These are phyloP conservation scores for Temnothorax longispinosus DNA, from an alignment of 1,140 invertebrate genomes.

Conservation along the genomic window DNA sequence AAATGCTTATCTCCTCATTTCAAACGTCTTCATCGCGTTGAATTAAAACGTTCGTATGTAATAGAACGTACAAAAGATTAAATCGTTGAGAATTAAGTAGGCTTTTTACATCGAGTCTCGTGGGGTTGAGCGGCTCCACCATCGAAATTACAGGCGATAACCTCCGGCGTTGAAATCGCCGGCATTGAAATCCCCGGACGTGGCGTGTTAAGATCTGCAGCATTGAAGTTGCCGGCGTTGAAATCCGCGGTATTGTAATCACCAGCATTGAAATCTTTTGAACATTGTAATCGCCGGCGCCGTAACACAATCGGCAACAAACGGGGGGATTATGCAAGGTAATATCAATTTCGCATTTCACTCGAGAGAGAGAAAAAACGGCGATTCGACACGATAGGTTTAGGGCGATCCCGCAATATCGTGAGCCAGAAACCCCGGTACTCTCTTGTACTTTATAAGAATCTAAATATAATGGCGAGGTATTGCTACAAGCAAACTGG, in stretches of 20 bases:
- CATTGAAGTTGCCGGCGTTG: constrained; percentile 28
- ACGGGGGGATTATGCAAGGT: neutral
- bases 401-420: neutral
- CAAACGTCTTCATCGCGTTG: constrained; percentile 1
- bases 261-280: neutral
- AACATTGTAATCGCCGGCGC: neutral
- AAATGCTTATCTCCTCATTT: neutral
- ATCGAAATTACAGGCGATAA: neutral
- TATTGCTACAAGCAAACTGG: constrained; percentile 23
- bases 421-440: constrained; percentile 3
- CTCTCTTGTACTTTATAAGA: neutral
- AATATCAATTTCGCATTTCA: constrained; percentile 22
- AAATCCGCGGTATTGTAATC: constrained; percentile 28
- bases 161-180: constrained; percentile 36
- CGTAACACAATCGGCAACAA: constrained; percentile 8
- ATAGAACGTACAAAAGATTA: constrained; percentile 16
- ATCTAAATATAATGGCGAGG: constrained; percentile 26
- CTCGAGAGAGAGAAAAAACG: neutral
- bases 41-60: neutral
- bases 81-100: neutral
- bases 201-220: neutral
- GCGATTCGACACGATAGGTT: neutral
- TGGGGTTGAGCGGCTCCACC: too few relatives aligned
- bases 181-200: constrained; percentile 35
- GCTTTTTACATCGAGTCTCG: neutral